Base-by-base conservation (phyloP, 2,113 vertebrate genomes). In the Cariama cristata region DNA sequence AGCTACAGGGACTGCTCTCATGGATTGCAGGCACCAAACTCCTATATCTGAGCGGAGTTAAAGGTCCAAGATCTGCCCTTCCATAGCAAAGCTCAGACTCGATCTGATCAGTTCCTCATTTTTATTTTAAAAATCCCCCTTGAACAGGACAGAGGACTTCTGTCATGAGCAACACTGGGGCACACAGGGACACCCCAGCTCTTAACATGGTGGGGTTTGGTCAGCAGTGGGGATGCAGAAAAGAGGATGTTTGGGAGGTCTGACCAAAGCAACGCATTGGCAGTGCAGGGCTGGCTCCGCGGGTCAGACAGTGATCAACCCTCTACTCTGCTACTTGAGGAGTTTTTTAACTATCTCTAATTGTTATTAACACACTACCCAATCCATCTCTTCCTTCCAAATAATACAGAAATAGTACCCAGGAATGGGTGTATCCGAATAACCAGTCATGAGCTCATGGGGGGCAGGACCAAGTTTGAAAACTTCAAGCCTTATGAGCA, bases 251-350 rank as follows among this genome's bases (percentile, higher is more conserved):
- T 53, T 71, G 42, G 45, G 45, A 79, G 22, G 5, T 26, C 22
- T 68, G 27, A 9, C 44, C 53, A n/a, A 73, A 28, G 44, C 33
- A 27, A 23, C 1, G 11, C 40, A 50, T 1, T 2, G 5, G 10
- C 62, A 60, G 6, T 2, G 26, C 2, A 2, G 22, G 35, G 23
- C 35, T 1, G 1, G 26, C 52, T 62, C 45, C 11, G 5, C 35
- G 30, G 79, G 40, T 49, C 62, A 85, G 64, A 26, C 67, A 64
- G 60, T 0, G 2, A 14, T 22, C 52, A 67, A 0, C n/a, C 20
- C 40, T 40, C 35, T 45, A 1, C 23, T 50, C 2, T 9, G 10
- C 15, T 23, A 19, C 72, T 30, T 3, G 8, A 84, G 19, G 13
- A 79, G 4, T 7, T 18, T 66, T 92, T 64, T 52, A 79, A 42